Base-by-base conservation (phyloP, 1,140 invertebrate species). In the Musca vetustissima region DNA sequence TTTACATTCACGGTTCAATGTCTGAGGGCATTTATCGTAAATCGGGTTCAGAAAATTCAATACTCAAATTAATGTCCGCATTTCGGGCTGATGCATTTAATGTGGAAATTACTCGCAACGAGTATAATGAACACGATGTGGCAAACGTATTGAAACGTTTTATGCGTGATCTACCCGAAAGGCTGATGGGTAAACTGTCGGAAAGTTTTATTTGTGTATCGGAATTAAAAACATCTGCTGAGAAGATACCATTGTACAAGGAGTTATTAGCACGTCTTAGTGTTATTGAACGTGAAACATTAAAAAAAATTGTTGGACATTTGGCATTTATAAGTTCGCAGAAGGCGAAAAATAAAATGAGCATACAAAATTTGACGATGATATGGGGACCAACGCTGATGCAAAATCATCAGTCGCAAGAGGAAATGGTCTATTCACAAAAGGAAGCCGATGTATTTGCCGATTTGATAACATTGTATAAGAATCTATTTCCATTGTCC, bases 11-110 rank as follows among this genome's bases (percentile, higher is more conserved):
- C 79, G 94, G 93, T 24, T 91, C 90, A 74, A 88, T 93, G 83
- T 87, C 90, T 9, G 90, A 93, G 82, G 94, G 94, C 1, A 94
- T 97, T 75, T 97, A 96, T 82, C 85, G 95, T 21, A 87, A 89
- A 49, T 90, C 89, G 43, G 94, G 93, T 1, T 89, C 90, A 11
- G 89, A 88, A 70, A 88, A 88, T n/a, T 88, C 89, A n/a, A 88
- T 95, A 48, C 87, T 89, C 1, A 88, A 88, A 66, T 83, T 96
- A n/a, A 81, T 95, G 32, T 85, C 88, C 4, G 83, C 86, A 61
- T 93, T 97, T 73, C 85, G 90, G 47, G 85, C 88, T 70, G 93
- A 96, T 84, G 91, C 93, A 21, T 94, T 92, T 87, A 87, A 89
- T 17, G 92, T 94, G 1, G 90, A 93, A 80, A 86, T 97, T 32